Conservation (phyloP, 2,888 invertebrate species). For the Agrotis exclamationis region DNA sequence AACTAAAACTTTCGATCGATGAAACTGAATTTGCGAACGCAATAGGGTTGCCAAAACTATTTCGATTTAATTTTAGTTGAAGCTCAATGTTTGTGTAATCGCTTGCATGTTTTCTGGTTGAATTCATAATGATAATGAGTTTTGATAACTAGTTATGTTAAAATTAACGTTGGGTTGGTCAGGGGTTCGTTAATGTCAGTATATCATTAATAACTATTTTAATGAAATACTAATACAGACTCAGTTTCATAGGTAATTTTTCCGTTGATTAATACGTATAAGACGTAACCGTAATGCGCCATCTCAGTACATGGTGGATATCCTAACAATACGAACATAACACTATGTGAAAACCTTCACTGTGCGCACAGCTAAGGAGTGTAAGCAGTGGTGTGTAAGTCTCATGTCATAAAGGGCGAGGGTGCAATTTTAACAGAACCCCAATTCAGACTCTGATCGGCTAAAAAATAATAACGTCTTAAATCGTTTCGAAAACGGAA, state of each 20-base stretch:
- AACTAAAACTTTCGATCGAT: constrained; percentile 50
- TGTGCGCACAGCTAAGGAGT: too few relatives aligned
- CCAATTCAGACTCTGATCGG: too few relatives aligned
- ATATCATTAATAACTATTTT: neutral
- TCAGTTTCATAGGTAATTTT: neutral
- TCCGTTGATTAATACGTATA: too few relatives aligned
- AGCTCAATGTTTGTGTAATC: constrained; percentile 22
- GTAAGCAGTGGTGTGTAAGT: too few relatives aligned
- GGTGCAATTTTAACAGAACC: too few relatives aligned
- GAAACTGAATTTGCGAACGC: constrained; percentile 30
- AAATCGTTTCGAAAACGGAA: too few relatives aligned
- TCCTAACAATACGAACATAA: too few relatives aligned
- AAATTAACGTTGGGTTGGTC: constrained; percentile 6
- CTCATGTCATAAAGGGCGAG: too few relatives aligned
- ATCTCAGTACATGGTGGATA: too few relatives aligned
- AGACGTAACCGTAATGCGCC: too few relatives aligned
- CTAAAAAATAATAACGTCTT: too few relatives aligned
- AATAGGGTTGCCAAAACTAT: constrained; percentile 46
- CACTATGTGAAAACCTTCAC: too few relatives aligned
- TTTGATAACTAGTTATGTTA: constrained; percentile 9
- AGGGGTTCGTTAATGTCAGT: neutral
- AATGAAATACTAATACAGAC: neutral
- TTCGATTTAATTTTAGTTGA: constrained; percentile 21
- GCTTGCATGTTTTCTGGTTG: constrained; percentile 21
- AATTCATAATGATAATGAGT: constrained; percentile 14